Evolutionary conservation across 92 coral and sea anemone genomes (phyloP).

Genomic region (Plumapathes pennacea): DNA sequence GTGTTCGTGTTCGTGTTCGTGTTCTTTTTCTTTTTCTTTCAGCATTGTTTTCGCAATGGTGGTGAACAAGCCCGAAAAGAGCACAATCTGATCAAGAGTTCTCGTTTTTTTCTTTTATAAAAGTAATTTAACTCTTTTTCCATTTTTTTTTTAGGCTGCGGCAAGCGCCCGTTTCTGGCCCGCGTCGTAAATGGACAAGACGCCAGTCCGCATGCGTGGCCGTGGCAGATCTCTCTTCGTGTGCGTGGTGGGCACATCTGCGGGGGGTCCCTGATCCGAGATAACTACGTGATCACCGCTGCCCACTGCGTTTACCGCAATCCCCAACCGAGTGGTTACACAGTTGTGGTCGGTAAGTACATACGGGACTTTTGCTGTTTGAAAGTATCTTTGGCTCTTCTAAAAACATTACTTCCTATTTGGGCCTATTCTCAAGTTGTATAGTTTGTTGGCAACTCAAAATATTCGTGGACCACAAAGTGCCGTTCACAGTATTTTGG

Average conservation of each 20-base stretch:
- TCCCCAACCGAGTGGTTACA: constrained; percentile 48
- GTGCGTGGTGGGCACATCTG: constrained; percentile 49
- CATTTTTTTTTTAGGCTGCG: constrained; percentile 37
- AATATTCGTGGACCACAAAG: neutral
- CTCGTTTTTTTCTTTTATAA: too few relatives aligned
- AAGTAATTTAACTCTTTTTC: too few relatives aligned
- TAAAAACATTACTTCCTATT: too few relatives aligned
- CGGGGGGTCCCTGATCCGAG: constrained; percentile 64
- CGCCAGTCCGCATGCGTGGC: constrained; percentile 67
- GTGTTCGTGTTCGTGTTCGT: too few relatives aligned
- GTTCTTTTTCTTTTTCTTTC: too few relatives aligned
- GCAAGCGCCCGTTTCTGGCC: constrained; percentile 50
- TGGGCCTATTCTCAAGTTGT: too few relatives aligned
- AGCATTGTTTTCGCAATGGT: too few relatives aligned
- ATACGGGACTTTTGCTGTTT: too few relatives aligned
- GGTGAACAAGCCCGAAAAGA: too few relatives aligned
- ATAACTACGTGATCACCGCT: constrained; percentile 68
- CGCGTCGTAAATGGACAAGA: constrained; percentile 64
- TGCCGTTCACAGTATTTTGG: neutral
- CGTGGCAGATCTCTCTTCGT: constrained; percentile 72
- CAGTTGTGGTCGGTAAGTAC: constrained; percentile 62
- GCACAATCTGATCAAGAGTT: too few relatives aligned
- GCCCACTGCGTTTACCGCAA: constrained; percentile 69
- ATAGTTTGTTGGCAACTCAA: too few relatives aligned
- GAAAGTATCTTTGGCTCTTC: too few relatives aligned